phyloP scores from a whole-genome alignment of 2,888 invertebrate genomes.

The Cremastinae sp. region DNA sequence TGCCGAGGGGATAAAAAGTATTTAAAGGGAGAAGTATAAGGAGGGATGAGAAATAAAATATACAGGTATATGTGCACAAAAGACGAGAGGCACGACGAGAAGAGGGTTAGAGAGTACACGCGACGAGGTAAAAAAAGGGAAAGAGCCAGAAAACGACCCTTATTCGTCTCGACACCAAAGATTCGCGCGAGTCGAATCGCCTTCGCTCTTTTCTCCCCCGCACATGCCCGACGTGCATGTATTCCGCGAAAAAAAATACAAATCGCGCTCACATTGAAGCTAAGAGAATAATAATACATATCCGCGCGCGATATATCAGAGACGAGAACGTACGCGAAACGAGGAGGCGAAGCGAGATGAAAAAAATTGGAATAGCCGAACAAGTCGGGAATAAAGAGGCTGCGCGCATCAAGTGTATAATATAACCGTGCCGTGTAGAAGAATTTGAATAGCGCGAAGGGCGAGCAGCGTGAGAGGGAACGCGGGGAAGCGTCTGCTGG shows the following conservation, averaged over 20 bases:
- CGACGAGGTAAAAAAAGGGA: slow-evolving; percentile 34
- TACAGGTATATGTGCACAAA: slow-evolving; percentile 11
- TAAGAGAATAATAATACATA: too few species aligned
- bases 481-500: not conserved
- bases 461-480: too few species aligned
- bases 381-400: slow-evolving; percentile 12
- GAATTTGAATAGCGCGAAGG: too few species aligned
- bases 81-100: not conserved
- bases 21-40: slow-evolving; percentile 32
- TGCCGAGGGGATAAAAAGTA: slow-evolving; percentile 46
- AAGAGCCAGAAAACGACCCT: slow-evolving; percentile 33
- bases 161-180: slow-evolving; percentile 42
- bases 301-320: not conserved
- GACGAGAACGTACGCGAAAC: not conserved
- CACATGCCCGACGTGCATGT: not conserved
- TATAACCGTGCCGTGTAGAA: not conserved
- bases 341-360: slow-evolving; percentile 5
- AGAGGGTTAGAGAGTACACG: slow-evolving; percentile 45
- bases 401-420: not conserved
- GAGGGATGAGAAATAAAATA: slow-evolving; percentile 20
- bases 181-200: slow-evolving; percentile 54
- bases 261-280: too few species aligned
- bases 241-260: slow-evolving; percentile 32
- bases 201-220: slow-evolving; percentile 1
- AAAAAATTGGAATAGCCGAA: slow-evolving; percentile 15